Base-by-base conservation (phyloP, 2,888 invertebrate genomes). In the Cheilosia variabilis region DNA sequence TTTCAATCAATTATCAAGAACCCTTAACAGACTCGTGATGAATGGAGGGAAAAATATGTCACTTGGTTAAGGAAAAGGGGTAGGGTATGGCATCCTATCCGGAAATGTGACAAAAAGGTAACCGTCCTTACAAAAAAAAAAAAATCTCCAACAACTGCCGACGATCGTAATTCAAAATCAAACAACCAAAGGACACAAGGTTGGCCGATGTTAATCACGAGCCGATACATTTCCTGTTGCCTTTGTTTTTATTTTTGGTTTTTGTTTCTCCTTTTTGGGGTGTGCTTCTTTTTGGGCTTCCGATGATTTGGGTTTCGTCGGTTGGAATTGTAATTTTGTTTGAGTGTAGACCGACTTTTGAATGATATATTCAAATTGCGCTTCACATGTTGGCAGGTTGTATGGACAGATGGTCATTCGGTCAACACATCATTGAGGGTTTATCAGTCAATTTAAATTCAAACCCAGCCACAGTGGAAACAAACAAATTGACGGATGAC, bases 151-250 rank as follows among this genome's bases (percentile, higher is more conserved):
- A 13, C 37, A 37, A 37, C 37, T 37, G 37, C 13, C 37, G 10
- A 37, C 68, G 31, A 45, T 47, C 27, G 57, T 84, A 84, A 71
- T 79, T 79, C 37, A 53, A 84, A 84, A 79, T 75, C 79, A 79
- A 79, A 79, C 69, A 79, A 69, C 73, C 62, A 69, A 73, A 71
- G 63, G 68, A 78, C 68, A 37, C 52, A 13, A 9, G 73, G 53
- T 71, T 66, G 69, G 79, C 58, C 65, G 69, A 76, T 65, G 75
- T 71, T 71, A 84, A 84, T 79, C 79, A 84, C 73, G 53, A 50
- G 41, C 34, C 66, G 65, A 71, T 75, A 79, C 60, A 79, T 84
- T 79, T 80, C 84, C 84, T 79, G 58, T 53, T 77, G 71, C 17
- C 37, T 60, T 66, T 45, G 62, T 58, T 63, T 69, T 22, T 22